phyloP scores from a whole-genome alignment of 2,888 invertebrate genomes.

The Vesta saturnalis region DNA sequence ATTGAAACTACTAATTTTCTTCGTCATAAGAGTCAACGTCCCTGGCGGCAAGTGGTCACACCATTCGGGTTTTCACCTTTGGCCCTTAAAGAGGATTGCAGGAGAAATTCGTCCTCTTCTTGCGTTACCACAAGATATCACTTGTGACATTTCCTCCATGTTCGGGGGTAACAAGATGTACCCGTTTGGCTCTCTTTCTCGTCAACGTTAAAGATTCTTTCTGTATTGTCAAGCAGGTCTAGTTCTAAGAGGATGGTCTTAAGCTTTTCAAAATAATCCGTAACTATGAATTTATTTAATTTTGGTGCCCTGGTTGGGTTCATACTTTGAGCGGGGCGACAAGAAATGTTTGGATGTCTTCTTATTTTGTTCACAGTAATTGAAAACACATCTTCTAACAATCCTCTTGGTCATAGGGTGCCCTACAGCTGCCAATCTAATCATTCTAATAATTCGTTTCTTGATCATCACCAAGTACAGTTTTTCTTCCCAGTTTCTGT shows the following conservation, averaged over 20 bases:
- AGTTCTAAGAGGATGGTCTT: neutral
- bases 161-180: slow-evolving; percentile 47
- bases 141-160: slow-evolving; percentile 54
- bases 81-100: slow-evolving; percentile 51
- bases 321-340: slow-evolving; percentile 32
- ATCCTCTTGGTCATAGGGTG: neutral
- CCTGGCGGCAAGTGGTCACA: no score
- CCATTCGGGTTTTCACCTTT: slow-evolving; percentile 46
- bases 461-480: neutral
- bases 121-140: slow-evolving; percentile 52
- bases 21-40: slow-evolving; percentile 42
- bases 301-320: no score
- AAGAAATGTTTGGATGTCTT: neutral
- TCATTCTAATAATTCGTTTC: neutral
- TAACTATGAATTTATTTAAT: no score
- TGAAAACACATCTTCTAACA: neutral
- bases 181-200: no score
- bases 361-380: neutral
- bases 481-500: neutral
- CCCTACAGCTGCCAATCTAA: neutral
- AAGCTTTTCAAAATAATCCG: no score
- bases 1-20: slow-evolving; percentile 33
- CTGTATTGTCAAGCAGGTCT: no score
- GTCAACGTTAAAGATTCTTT: neutral
- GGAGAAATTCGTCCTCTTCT: no score